Evolutionary conservation across 2,113 vertebrate species (phyloP), one percentile per base, ranked within the genome.

Genomic region (Asarcornis scutulata): DNA sequence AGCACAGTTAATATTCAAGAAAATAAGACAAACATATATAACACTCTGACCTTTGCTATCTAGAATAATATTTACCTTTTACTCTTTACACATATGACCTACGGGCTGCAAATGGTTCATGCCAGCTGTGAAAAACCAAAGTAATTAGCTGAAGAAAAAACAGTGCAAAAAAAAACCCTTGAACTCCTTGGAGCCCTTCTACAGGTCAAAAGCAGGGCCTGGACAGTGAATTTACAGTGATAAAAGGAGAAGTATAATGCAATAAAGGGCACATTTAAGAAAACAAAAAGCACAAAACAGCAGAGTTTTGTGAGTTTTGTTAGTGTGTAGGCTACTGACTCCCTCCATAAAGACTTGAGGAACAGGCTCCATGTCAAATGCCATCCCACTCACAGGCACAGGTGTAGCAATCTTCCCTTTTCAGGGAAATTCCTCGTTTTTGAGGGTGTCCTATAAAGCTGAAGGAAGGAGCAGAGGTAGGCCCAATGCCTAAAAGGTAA

Each of bases 41-140:
- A 86, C 89, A 89, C 72, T 95, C 86, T 91, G 95, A 95, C 97
- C 96, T 95, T 85, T 87, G 67, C 84, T 96, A 96, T 97, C 96
- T 94, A 79, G 93, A 91, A 93, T 77, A 78, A 88, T 95, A 96
- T 95, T 97, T 94, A 91, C 93, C 50, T 91, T 95, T 88, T 74
- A 38, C 93, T 93, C 82, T 94, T 95, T 88, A 84, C 62, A 96
- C 93, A 93, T 56, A 53, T 64, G 62, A 82, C 85, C 76, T 64
- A 63, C 18, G 63, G 69, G 72, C 86, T 88, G 91, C 1, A 44
- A 95, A 93, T 67, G 81, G 89, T 73, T 87, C 72, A 20, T 38
- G 74, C 52, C 74, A 90, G 83, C 79, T 64, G 80, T 46, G 88
- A 91, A 94, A 89, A 93, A 23, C 21, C 12, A 7, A 71, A 81